Evolutionary conservation across 2,797 vertebrate genomes (phyloP).

Genomic region (Morelia viridis): DNA sequence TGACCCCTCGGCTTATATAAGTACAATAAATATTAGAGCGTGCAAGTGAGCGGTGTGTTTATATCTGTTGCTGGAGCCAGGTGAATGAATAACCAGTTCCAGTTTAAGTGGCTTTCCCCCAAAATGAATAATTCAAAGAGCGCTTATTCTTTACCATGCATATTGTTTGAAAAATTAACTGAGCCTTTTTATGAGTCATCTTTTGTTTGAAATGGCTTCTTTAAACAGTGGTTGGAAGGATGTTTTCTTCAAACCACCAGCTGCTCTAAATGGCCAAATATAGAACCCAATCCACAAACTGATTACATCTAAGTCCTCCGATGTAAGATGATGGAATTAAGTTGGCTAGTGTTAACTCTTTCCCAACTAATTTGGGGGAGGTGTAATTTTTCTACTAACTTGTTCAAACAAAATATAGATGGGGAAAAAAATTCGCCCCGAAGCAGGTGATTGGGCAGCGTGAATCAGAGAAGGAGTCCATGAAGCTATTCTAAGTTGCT

Average conservation of each 20-base stretch:
- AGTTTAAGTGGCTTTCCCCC: not conserved
- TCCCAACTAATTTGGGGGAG: not conserved
- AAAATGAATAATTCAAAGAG: constrained; percentile 9
- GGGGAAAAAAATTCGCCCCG: not conserved
- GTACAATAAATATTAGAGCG: constrained; percentile 17
- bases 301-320: not conserved
- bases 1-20: constrained; percentile 24
- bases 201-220: constrained; percentile 3
- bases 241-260: not conserved
- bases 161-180: not conserved
- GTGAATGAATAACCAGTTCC: constrained; percentile 11
- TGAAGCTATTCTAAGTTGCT: not conserved
- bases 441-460: not conserved
- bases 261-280: not conserved
- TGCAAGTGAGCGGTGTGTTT: constrained; percentile 14
- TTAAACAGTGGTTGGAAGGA: constrained; percentile 3
- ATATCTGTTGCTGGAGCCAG: not conserved
- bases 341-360: not conserved
- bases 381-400: not conserved
- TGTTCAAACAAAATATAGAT: not conserved
- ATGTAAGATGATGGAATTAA: not conserved
- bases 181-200: constrained; percentile 2
- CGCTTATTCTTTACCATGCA: not conserved
- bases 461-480: not conserved
- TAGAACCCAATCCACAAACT: not conserved